phyloP scores from a whole-genome alignment of 2,113 vertebrate species.

The Rhombomys opimus region DNA sequence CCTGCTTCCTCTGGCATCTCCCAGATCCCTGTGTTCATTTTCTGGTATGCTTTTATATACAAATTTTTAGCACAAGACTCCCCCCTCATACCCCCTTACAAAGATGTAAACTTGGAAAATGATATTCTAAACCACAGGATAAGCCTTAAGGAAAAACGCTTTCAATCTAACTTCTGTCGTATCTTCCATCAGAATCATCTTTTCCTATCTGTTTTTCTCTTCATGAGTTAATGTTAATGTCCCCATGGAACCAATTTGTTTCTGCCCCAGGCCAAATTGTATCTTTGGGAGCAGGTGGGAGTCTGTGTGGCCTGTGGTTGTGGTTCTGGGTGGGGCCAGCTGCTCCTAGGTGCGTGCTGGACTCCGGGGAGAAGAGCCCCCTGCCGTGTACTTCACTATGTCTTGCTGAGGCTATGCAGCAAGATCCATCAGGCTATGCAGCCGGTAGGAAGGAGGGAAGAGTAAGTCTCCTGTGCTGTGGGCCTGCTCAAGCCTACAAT shows the following conservation, averaged over 20 bases:
- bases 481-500: fast-evolving
- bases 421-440: too few species aligned
- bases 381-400: neutral
- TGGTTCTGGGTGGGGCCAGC: neutral
- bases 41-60: fast-evolving
- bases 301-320: neutral
- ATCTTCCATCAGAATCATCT: neutral
- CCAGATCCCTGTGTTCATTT: fast-evolving
- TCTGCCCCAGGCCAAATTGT: too few species aligned
- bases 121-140: neutral
- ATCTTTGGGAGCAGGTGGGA: neutral
- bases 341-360: too few species aligned
- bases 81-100: neutral
- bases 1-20: neutral
- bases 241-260: neutral
- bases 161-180: neutral
- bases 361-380: neutral
- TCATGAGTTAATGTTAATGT: neutral
- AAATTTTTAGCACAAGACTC: neutral
- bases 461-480: too few species aligned
- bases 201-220: neutral
- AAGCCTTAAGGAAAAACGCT: neutral
- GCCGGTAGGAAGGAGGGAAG: neutral
- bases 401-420: neutral
- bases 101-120: neutral